phyloP scores from a whole-genome alignment of 2,797 vertebrate species.

The Channa striata region DNA sequence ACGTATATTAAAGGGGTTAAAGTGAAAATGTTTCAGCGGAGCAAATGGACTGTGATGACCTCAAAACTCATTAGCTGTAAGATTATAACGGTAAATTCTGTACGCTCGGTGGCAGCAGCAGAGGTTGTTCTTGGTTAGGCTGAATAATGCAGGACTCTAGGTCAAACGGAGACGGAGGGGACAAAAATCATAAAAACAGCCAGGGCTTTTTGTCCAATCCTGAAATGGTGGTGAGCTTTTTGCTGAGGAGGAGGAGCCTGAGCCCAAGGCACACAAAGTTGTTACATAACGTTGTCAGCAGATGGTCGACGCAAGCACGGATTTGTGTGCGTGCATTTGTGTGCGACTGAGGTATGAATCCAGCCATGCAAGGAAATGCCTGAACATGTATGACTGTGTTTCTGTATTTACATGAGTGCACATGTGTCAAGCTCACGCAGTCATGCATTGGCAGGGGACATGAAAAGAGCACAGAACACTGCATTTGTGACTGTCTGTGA shows the following conservation, averaged over 20 bases:
- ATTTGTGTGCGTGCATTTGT: conserved; percentile 53
- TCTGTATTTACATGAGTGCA: conserved; percentile 33
- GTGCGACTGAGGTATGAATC: conserved; percentile 56
- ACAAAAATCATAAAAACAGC: not conserved
- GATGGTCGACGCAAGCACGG: conserved; percentile 78
- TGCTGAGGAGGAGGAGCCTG: conserved; percentile 71
- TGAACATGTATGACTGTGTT: conserved; percentile 43
- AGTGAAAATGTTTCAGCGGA: conserved; percentile 8
- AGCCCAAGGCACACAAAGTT: conserved; percentile 75
- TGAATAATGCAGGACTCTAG: conserved; percentile 67
- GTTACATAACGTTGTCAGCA: conserved; percentile 82
- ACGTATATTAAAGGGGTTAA: conserved; percentile 21
- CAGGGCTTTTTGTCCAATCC: conserved; percentile 40
- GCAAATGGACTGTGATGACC: conserved; percentile 8
- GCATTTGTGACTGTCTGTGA: conserved; percentile 3
- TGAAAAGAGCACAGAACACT: conserved; percentile 16
- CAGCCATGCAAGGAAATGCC: conserved; percentile 62
- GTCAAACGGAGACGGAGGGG: conserved; percentile 36
- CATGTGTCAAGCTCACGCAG: conserved; percentile 11
- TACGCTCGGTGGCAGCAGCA: conserved; percentile 23
- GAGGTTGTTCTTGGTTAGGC: conserved; percentile 60
- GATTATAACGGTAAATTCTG: conserved; percentile 30
- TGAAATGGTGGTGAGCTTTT: conserved; percentile 58
- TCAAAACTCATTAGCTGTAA: conserved; percentile 37
- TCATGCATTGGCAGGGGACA: conserved; percentile 7